A percentile compares a stretch with the other conserved stretches of the same genome.
These are phyloP conservation scores for Diadegma fenestrale DNA, from an alignment of 2,888 invertebrate species.

Conservation along the genomic window DNA sequence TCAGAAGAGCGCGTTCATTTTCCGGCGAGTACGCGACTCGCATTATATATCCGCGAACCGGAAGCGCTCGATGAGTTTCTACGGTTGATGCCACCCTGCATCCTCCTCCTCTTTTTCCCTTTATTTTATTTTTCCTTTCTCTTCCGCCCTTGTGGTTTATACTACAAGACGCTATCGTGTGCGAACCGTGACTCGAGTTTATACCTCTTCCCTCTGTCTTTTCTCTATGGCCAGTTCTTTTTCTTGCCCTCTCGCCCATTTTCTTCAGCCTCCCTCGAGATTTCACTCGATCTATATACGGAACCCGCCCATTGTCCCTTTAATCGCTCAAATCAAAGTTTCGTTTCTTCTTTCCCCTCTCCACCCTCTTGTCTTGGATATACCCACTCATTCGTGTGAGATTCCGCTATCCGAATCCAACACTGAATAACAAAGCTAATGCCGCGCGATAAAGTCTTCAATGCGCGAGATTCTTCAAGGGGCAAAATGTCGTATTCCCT, in stretches of 20 bases:
- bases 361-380: conserved; percentile 7
- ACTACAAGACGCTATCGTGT: conserved; percentile 38
- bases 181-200: conserved; percentile 49
- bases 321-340: conserved; percentile 76
- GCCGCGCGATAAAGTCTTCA: not conserved
- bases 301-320: conserved; percentile 75
- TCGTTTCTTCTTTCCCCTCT: conserved; percentile 44
- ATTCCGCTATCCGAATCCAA: not conserved
- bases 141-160: not conserved
- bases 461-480: not conserved
- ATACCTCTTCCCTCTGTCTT: conserved; percentile 57
- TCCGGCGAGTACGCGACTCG: conserved; percentile 79
- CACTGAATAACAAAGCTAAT: conserved; percentile 19
- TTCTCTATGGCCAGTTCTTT: conserved; percentile 42
- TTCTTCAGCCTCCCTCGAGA: conserved; percentile 66
- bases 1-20: conserved; percentile 78
- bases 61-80: conserved; percentile 76
- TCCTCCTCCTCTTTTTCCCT: not conserved
- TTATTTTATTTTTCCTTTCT: not conserved
- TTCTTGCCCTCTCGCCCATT: conserved; percentile 53
- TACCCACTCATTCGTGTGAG: not conserved
- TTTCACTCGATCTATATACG: conserved; percentile 74
- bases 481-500: not conserved
- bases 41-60: conserved; percentile 78
- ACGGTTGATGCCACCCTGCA: conserved; percentile 28